Evolutionary conservation across 1,140 invertebrate genomes (phyloP).

Genomic region (Oreohelix idahoensis): DNA sequence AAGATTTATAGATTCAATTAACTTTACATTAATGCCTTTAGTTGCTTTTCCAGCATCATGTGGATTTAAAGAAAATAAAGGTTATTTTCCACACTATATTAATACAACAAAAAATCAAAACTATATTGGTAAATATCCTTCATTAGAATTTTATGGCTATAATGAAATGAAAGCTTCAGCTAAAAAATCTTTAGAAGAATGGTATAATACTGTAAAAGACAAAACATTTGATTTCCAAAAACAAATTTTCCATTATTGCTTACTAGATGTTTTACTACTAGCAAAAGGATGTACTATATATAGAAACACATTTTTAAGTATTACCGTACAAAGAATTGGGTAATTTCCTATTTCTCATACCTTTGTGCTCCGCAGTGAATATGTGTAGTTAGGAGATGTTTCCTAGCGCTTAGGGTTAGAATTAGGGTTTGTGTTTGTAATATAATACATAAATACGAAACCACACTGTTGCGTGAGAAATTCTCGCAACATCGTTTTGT

Average conservation of each 20-base stretch:
- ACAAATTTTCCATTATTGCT: background rate
- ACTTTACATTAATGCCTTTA: too few relatives aligned
- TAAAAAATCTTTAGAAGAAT: background rate
- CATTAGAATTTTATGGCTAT: background rate
- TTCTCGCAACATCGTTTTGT: too few relatives aligned
- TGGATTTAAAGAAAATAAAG: background rate
- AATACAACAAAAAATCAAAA: slow-evolving; percentile 2
- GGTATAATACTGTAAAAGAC: background rate
- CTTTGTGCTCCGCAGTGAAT: too few relatives aligned
- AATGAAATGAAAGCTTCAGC: background rate
- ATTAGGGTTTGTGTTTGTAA: too few relatives aligned
- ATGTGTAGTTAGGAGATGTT: too few relatives aligned
- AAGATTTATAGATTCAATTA: slow-evolving; percentile 10
- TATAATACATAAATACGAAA: too few relatives aligned
- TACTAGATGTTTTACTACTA: background rate
- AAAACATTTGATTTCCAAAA: background rate
- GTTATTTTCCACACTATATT: slow-evolving; percentile 1
- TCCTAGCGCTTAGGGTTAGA: too few relatives aligned
- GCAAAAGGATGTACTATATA: too few relatives aligned
- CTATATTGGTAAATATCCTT: background rate
- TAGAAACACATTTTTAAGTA: too few relatives aligned
- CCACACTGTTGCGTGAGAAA: too few relatives aligned
- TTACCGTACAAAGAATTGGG: too few relatives aligned
- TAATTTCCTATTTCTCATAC: too few relatives aligned
- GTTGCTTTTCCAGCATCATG: background rate